phyloP scores from a whole-genome alignment of 2,113 vertebrate genomes.

The Butastur rufipennis region DNA sequence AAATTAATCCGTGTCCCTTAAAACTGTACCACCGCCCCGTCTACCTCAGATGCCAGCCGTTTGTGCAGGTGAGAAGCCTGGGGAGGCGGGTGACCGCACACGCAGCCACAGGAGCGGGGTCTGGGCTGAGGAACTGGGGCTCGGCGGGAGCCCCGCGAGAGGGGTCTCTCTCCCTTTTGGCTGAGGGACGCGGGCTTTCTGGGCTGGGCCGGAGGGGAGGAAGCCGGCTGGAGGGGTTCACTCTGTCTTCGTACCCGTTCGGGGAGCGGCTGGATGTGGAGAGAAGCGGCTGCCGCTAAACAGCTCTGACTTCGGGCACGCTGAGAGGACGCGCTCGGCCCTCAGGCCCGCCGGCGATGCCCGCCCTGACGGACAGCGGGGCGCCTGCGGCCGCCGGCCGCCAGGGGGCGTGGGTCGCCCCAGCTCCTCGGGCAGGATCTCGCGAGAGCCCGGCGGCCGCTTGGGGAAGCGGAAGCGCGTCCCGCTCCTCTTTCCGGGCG shows the following conservation, averaged over 20 bases:
- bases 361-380: no score
- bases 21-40: fast-evolving
- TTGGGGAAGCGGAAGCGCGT: slow-evolving; percentile 74
- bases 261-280: not conserved
- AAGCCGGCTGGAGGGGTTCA: fast-evolving
- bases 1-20: not conserved
- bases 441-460: slow-evolving; percentile 70
- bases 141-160: fast-evolving
- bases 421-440: not conserved
- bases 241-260: fast-evolving
- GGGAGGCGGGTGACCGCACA: fast-evolving
- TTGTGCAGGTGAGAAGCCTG: not conserved
- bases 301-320: fast-evolving
- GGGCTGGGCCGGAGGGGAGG: not conserved
- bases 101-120: fast-evolving
- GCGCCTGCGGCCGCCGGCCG: not conserved
- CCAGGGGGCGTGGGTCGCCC: no score
- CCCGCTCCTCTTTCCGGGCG: slow-evolving; percentile 61
- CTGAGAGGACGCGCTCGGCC: no score
- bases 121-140: not conserved
- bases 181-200: fast-evolving
- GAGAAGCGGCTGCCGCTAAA: fast-evolving
- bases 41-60: fast-evolving
- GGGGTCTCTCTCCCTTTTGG: fast-evolving
- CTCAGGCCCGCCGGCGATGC: not conserved